Evolutionary conservation across 2,888 invertebrate species (phyloP), one percentile per base, ranked within the genome.

Genomic region (Limnephilus marmoratus): DNA sequence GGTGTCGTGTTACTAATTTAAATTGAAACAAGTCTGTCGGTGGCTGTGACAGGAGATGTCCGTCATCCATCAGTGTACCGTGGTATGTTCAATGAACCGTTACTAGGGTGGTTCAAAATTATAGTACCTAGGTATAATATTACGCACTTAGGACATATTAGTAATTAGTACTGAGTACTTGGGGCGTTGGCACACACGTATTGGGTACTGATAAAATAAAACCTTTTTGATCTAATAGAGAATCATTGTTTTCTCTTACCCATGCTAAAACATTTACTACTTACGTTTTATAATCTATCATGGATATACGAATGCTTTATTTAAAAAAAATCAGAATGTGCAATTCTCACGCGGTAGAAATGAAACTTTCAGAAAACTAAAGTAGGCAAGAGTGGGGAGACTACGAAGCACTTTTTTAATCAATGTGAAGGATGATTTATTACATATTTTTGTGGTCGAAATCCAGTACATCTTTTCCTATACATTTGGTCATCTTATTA

Each of bases 1-100:
- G 31, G 24, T 89, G 81, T 89, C 80, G 9, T 11, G 88, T 41
- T 37, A 91, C 82, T 80, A 91, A 88, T 86, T 91, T 86, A 53
- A 81, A 91, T 41, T 53, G 81, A 91, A 88, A 82, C 82, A 88
- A 91, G 88, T 45, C 87, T n/a, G 88, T 81, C 82, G 49, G 88
- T 53, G 91, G 53, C 88, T 82, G 81, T 88, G 91, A 82, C 91
- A 86, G 88, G 82, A 53, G 81, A 24, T 81, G 86, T 91, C 91
- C 85, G 29, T 91, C 91, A 91, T 83, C 37, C 88, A 53, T 88
- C 49, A 86, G n/a, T 29, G 41, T 45, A 41, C n/a, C 83, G 18
- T 24, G 24, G 24, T 2, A 9, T n/a, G 68, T 68, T 68, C 24
- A 68, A 68, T 68, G 24, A 68, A 68, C 68, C n/a, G 68, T 68